Evolutionary conservation across 2,888 invertebrate genomes (phyloP).

Genomic region (Phaonia tiefii): DNA sequence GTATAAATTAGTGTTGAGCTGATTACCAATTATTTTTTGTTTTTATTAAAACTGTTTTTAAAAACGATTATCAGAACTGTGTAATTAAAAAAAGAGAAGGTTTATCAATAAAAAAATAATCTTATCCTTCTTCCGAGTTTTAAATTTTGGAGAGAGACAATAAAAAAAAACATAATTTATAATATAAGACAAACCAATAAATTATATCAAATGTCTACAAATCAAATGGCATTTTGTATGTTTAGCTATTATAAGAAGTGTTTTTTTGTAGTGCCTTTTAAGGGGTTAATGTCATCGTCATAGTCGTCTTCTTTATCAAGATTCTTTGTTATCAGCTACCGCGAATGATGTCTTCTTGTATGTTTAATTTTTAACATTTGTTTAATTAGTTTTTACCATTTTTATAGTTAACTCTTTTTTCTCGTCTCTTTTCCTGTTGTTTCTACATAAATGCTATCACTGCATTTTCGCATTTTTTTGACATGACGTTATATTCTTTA

Average conservation of each 20-base stretch:
- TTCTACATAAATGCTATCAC: slow-evolving; percentile 39
- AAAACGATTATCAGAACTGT: background rate
- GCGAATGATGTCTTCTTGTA: background rate
- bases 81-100: background rate
- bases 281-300: slow-evolving; percentile 24
- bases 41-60: background rate
- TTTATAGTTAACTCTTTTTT: background rate
- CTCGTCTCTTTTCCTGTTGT: background rate
- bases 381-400: slow-evolving; percentile 19
- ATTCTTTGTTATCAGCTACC: background rate
- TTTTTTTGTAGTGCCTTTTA: slow-evolving; percentile 13
- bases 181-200: too few species aligned
- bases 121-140: too few species aligned
- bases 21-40: too few species aligned
- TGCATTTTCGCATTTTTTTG: slow-evolving; percentile 49
- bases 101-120: background rate
- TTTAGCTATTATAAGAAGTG: too few species aligned
- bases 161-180: too few species aligned
- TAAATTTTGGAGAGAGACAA: too few species aligned
- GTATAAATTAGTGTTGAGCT: slow-evolving; percentile 13
- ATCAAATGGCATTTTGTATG: too few species aligned
- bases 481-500: slow-evolving; percentile 45
- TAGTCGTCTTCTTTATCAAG: background rate
- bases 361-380: background rate
- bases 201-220: too few species aligned